Evolutionary conservation across 2,888 invertebrate genomes (phyloP), one percentile per base, ranked within the genome.

Genomic region (Aphodius granarius): DNA sequence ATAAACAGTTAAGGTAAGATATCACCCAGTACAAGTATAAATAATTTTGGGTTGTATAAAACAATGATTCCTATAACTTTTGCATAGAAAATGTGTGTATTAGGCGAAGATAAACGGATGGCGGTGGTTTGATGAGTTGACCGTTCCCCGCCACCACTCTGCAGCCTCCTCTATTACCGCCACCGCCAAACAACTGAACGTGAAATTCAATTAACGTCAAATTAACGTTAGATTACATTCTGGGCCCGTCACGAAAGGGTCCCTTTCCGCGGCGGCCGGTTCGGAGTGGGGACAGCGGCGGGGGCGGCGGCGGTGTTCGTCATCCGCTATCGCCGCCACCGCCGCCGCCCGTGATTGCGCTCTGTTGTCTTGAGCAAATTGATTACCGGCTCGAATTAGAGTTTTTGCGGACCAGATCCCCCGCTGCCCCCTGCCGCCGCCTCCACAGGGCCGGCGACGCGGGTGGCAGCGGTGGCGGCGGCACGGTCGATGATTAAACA

Each of bases 301-400:
- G 43, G 43, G 68, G 21, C 9, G 68, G 68, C 19, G 21, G 68
- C 68, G 68, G 21, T n/a, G n/a, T 68, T 21, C 22, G 68, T 68
- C 68, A 68, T 68, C 68, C 68, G 68, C 68, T 68, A 68, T 68
- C 68, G 68, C 21, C 68, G 43, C 43, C 43, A 43, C 43, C 43
- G 43, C 43, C 43, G 43, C 43, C 43, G 43, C 43, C 43, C 43
- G 21, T 84, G 85, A 85, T 85, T 85, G 83, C 85, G 82, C 82
- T 84, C 84, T 84, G 85, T 85, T 85, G 85, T 86, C 86, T 86
- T 86, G 85, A 85, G 85, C 86, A 86, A 86, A 86, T 86, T 86
- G 86, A 86, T 86, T 86, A 83, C 85, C 63, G 75, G 84, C 84
- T 83, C 84, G 84, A 86, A 86, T 86, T 85, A 85, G 85, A 86